phyloP scores from a whole-genome alignment of 2,113 vertebrate genomes.

The Platichthys flesus region DNA sequence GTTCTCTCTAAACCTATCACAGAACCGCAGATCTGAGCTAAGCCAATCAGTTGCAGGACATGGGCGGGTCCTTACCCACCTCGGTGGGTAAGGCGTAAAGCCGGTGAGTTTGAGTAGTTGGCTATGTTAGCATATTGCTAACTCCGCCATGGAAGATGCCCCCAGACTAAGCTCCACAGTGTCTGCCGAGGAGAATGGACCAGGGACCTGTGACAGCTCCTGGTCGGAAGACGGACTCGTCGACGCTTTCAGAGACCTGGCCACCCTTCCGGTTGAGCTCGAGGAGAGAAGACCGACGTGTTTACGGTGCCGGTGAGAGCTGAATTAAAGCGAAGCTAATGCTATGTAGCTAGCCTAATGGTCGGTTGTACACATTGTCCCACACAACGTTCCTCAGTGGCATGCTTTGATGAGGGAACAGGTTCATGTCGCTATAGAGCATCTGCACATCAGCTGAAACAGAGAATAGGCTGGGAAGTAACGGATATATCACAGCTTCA shows the following conservation, averaged over 20 bases:
- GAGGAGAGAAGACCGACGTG: conserved; percentile 89
- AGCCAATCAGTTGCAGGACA: neutral
- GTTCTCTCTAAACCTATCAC: neutral
- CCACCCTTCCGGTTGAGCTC: conserved; percentile 86
- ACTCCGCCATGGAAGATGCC: conserved; percentile 60
- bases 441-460: conserved; percentile 35
- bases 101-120: conserved; percentile 21
- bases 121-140: conserved; percentile 39
- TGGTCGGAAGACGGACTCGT: conserved; percentile 55
- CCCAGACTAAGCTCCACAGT: neutral
- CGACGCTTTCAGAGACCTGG: conserved; percentile 82
- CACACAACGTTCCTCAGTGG: neutral
- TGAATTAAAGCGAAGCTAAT: conserved; percentile 52
- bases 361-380: neutral
- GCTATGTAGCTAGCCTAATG: conserved; percentile 51
- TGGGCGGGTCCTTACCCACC: neutral
- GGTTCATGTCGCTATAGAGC: conserved; percentile 43
- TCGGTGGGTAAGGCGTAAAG: neutral
- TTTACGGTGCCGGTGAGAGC: conserved; percentile 88
- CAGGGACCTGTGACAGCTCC: conserved; percentile 15
- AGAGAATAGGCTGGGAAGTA: conserved; percentile 32
- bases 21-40: neutral
- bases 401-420: conserved; percentile 45
- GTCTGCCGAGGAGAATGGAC: conserved; percentile 25
- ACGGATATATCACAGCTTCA: conserved; percentile 46